Evolutionary conservation across 2,113 vertebrate genomes (phyloP), one percentile per base, ranked within the genome.

Genomic region (Pseudorectes ferrugineus): DNA sequence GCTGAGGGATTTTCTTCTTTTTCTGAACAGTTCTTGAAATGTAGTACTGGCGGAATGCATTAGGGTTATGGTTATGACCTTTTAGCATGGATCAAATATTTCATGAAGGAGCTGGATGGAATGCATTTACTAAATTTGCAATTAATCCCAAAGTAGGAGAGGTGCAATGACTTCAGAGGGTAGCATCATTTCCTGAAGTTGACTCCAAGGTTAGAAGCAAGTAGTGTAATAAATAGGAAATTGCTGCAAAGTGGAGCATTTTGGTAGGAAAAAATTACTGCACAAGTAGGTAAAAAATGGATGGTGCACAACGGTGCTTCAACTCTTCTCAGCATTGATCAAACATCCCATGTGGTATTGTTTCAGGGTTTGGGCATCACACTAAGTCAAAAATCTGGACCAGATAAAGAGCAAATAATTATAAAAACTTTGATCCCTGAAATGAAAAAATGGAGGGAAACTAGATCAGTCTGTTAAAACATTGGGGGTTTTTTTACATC

Each of bases 401-500:
- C n/a, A 57, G 19, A 33, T 43, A 46, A 92, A 59, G 65, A 92
- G 33, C 29, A 55, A 76, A 48, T 85, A 70, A n/a, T 67, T 11
- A 22, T 6, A 38, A 85, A 58, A 79, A 11, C 22, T 55, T 63
- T 23, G 21, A 33, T 70, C 13, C 4, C n/a, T 14, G 26, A 33
- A 46, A 43, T 33, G 14, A 28, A 63, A 48, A 62, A 40, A 38
- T 21, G 1, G 38, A 68, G 38, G 46, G 7, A 38, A 59, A 24
- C 14, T 21, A 21, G 26, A 23, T 48, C 46, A 51, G 8, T 61
- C 19, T 66, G 8, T 65, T 88, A 45, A 1, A 66, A 21, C 28
- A 5, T 40, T 10, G 5, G 1, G 1, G 0, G 0, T 16, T 11
- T 67, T 51, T 78, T 75, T 71, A 25, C 3, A 8, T 45, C 1